Base-by-base conservation (phyloP, 2,113 vertebrate genomes). In the Proteles cristata region DNA sequence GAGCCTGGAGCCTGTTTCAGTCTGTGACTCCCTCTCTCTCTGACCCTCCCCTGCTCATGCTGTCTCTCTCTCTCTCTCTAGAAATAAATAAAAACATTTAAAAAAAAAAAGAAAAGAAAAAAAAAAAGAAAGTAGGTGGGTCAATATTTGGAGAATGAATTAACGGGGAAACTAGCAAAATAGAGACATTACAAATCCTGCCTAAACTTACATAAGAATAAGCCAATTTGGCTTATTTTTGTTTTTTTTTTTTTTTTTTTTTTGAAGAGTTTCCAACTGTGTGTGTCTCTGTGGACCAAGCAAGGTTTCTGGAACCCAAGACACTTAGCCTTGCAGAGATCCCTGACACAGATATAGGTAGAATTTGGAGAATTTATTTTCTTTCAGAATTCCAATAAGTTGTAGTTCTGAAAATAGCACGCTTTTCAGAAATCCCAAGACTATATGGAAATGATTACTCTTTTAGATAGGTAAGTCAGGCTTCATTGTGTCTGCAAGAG, bases 401-500 rank as follows among this genome's bases (percentile, higher is more conserved):
- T 76, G 68, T 82, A 84, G 90, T 35, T 77, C 35, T 58, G 6
- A 25, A 90, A 68, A 74, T 92, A 25, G 55, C 94, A 50, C 88
- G 79, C 76, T 63, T 97, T 86, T 53, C 55, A 92, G 63, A 95
- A 97, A 97, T 85, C 39, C 16, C 88, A 65, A 68, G 71, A 86
- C 92, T 53, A 35, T 17, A 73, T 80, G 90, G 95, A 96, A 85
- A 92, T 16, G 39, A 77, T 96, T 97, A 66, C 21, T 81, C n/a
- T 45, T 68, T 68, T 89, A 63, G 61, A 91, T 86, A 88, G 53
- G 76, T 88, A 84, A 97, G 90, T 96, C 76, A 93, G 82, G 87
- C 48, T 73, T 97, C 80, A 86, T 86, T 86, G 97, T 77, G 96
- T 96, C 91, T 97, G 68, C 73, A 93, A 21, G 80, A 80, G 58